These are phyloP conservation scores for Gymnothorax javanicus DNA, from an alignment of 2,797 vertebrate species.

Conservation along the genomic window DNA sequence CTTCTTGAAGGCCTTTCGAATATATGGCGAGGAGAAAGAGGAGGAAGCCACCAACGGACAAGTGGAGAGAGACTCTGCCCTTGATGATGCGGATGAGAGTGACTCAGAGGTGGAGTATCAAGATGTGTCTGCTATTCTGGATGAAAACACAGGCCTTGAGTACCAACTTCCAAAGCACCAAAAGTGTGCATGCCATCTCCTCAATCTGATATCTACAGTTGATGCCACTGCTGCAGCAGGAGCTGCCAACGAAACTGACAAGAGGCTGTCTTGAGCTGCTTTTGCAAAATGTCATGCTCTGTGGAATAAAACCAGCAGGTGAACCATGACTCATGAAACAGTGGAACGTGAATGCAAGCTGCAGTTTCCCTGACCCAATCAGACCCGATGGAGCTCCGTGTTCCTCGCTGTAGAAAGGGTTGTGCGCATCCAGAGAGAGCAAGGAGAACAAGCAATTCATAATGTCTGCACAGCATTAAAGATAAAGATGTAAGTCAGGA, in stretches of 20 bases:
- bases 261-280: conserved; percentile 32
- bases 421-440: not conserved
- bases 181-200: conserved; percentile 32
- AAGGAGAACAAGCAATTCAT: conserved; percentile 16
- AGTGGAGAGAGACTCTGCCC: conserved; percentile 20
- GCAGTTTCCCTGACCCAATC: conserved; percentile 28
- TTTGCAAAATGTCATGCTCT: conserved; percentile 38
- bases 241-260: conserved; percentile 18
- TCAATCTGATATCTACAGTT: conserved; percentile 32
- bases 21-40: conserved; percentile 20
- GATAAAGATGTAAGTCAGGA: conserved; percentile 9
- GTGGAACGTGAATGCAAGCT: conserved; percentile 28
- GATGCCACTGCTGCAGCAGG: conserved; percentile 27
- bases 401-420: conserved; percentile 23
- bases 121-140: conserved; percentile 25
- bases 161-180: conserved; percentile 32
- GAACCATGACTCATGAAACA: conserved; percentile 34
- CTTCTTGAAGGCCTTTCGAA: conserved; percentile 13
- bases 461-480: conserved; percentile 25
- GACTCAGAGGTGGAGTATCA: conserved; percentile 28
- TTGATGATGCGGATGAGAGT: conserved; percentile 23
- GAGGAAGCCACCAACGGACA: conserved; percentile 6
- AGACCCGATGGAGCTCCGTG: conserved; percentile 25
- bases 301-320: conserved; percentile 41
- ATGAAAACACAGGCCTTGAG: conserved; percentile 22